Evolutionary conservation across 2,888 invertebrate species (phyloP).

Genomic region (Apamea sordens): DNA sequence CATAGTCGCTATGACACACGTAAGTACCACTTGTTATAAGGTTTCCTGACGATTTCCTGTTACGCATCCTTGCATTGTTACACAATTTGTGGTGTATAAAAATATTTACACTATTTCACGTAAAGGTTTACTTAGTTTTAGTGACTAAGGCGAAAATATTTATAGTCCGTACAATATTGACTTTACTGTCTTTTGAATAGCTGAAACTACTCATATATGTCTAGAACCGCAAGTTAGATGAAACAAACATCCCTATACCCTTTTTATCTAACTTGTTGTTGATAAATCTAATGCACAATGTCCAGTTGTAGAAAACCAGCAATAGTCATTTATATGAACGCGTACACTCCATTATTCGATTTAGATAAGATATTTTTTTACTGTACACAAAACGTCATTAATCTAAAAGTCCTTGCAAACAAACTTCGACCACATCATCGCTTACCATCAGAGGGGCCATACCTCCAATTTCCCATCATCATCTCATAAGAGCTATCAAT

Average conservation of each 20-base stretch:
- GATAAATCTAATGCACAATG: constrained; percentile 6
- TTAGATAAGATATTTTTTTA: constrained; percentile 38
- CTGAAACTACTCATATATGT: neutral
- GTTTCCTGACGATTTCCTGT: constrained; percentile 55
- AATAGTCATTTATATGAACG: constrained; percentile 15
- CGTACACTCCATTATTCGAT: constrained; percentile 25
- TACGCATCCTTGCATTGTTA: constrained; percentile 50
- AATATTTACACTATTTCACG: constrained; percentile 50
- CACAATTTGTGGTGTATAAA: constrained; percentile 38
- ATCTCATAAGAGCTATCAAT: neutral
- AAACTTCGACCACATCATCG: neutral
- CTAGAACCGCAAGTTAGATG: neutral
- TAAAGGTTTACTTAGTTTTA: constrained; percentile 35
- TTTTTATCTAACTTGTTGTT: constrained; percentile 28
- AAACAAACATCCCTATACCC: neutral
- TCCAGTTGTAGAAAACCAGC: constrained; percentile 14
- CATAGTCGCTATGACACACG: constrained; percentile 15
- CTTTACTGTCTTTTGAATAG: neutral
- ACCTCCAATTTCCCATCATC: neutral
- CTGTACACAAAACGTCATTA: constrained; percentile 3
- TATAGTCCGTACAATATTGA: constrained; percentile 10
- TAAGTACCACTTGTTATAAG: constrained; percentile 42
- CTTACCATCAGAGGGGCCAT: neutral
- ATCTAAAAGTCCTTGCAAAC: constrained; percentile 12
- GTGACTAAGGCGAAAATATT: constrained; percentile 49